Base-by-base conservation (phyloP, 92 coral and sea anemone genomes). In the Metridium senile region DNA sequence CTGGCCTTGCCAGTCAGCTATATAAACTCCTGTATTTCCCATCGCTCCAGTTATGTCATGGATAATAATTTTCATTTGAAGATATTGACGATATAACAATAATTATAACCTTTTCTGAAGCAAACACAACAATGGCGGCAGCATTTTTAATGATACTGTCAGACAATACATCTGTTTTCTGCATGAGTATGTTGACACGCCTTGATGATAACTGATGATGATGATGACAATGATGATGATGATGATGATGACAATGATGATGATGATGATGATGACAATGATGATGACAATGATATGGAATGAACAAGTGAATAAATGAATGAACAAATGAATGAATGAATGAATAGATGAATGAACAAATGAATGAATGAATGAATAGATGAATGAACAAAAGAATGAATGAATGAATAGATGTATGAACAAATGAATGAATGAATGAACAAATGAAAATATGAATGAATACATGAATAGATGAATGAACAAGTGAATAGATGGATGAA, bases 91-190 rank as follows among this genome's bases (percentile, higher is more conserved):
- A n/a, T n/a, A n/a, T n/a, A n/a, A n/a, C n/a, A n/a, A n/a, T n/a
- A 54, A 19, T 33, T 19, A 20, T 29, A 56, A 72, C 76, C 76
- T 72, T 58, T 31, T 72, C 76, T 52, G 31, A 13, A 30, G 76
- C 76, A 72, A 72, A 54, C 51, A 72, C 66, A 32, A 72, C 76
- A 56, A 72, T 32, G 33, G 76, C 31, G 33, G 76, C 31, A 28
- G 76, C 61, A 29, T 54, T 56, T 54, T 72, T 58, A 18, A 72
- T 28, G 65, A 72, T 32, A 2, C 29, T 46, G 51, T 72, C 65
- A 19, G 64, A 64, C 9, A 72, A 39, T 10, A 39, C 7, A 52
- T 72, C 66, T 18, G 63, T 30, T 10, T 72, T 59, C 59, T 56
- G 76, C 76, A 72, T 54, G 0, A 72, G 66, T 26, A 72, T 27